Base-by-base conservation (phyloP, 2,113 vertebrate species). In the Corythoichthys intestinalis region DNA sequence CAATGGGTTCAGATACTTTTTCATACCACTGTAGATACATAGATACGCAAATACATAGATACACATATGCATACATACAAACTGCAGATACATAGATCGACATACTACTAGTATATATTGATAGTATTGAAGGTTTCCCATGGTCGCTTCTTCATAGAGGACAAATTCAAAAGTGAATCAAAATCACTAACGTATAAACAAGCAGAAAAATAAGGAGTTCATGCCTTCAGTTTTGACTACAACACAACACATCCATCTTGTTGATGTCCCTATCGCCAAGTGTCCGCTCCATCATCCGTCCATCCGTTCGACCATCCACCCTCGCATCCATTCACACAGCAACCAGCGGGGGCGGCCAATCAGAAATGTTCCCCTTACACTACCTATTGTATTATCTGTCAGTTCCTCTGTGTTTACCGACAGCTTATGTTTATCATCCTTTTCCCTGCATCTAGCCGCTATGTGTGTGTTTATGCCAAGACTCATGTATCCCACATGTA, bases 351-450 rank as follows among this genome's bases (percentile, higher is more conserved):
- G 80, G 71, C 67, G 79, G 72, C 61, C 77, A 59, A 69, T 56
- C 76, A 78, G 66, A 80, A 57, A 46, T 65, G 66, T 71, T 81
- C 74, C 67, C 58, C 73, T 74, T 75, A 85, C 20, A 3, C 70
- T 76, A 38, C 56, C 34, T 58, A 58, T 8, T 44, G 41, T 44
- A 44, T 83, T 83, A 87, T 88, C 76, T 54, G 68, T 80, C 70
- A 74, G 73, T 60, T 68, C 49, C 65, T 63, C 75, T 64, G 50
- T 41, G 71, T 39, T 66, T 39, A 15, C 39, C 38, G 38, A 39
- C 9, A 53, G 67, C 71, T 80, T 86, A 28, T 84, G 73, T 89
- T 91, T 80, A 85, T 83, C 65, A 68, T 53, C 70, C 70, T 1
- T 63, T 37, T 37, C 0, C 37, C 46, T 5, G 11, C 28, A 34